phyloP scores from a whole-genome alignment of 2,888 invertebrate genomes.

The Microplitis manilae region DNA sequence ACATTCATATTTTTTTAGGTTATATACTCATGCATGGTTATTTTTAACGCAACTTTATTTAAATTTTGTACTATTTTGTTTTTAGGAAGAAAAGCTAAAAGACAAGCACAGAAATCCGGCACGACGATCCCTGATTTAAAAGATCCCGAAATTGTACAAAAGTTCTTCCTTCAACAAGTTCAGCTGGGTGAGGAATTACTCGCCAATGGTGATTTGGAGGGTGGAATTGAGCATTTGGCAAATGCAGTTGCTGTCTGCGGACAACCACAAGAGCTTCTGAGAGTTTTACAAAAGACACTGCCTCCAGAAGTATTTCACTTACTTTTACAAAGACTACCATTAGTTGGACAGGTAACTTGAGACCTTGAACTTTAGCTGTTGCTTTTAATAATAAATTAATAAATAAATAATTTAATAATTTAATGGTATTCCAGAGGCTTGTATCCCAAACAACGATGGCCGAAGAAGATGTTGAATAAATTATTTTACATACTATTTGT shows the following conservation, averaged over 20 bases:
- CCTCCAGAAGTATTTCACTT: conserved; percentile 95
- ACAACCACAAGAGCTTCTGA: conserved; percentile 90
- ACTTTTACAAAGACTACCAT: conserved; percentile 86
- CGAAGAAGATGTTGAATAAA: conserved; percentile 68
- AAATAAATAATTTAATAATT: background rate
- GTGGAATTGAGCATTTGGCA: conserved; percentile 95
- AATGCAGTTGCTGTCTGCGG: conserved; percentile 99
- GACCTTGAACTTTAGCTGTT: background rate
- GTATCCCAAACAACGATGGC: conserved; percentile 61
- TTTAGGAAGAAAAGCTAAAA: conserved; percentile 77
- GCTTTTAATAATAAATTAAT: background rate
- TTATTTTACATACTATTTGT: conserved; percentile 33
- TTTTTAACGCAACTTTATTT: conserved; percentile 31
- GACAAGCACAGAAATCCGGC: conserved; percentile 71
- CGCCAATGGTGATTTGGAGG: conserved; percentile 88
- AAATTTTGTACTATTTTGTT: conserved; percentile 13
- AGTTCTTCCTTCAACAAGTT: conserved; percentile 87
- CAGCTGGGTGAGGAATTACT: conserved; percentile 95
- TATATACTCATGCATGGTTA: conserved; percentile 2
- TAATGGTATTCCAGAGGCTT: conserved; percentile 62
- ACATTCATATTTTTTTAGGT: conserved; percentile 13
- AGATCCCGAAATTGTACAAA: conserved; percentile 95
- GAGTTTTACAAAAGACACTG: conserved; percentile 94
- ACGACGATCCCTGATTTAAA: conserved; percentile 85
- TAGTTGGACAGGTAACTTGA: conserved; percentile 74